phyloP scores from a whole-genome alignment of 2,888 invertebrate genomes.

The Spatulosminthurus flaviceps region DNA sequence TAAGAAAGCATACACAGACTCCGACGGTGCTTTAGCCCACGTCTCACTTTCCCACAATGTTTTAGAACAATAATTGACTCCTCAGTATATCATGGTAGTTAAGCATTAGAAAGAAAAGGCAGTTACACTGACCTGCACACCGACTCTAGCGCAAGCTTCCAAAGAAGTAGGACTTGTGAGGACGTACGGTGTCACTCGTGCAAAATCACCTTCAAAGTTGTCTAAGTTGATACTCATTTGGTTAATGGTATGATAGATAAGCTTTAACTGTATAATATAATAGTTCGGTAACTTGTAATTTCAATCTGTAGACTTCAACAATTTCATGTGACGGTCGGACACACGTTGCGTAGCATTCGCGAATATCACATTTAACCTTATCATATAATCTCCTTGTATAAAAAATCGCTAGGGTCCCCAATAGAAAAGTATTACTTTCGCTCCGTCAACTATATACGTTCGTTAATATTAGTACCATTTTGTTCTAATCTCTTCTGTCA shows the following conservation, averaged over 20 bases:
- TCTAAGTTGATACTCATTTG: conserved; percentile 66
- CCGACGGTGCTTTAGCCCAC: background rate
- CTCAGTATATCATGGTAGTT: background rate
- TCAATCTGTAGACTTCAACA: background rate
- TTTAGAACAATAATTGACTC: background rate
- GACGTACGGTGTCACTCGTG: conserved; percentile 69
- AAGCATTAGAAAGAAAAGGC: background rate
- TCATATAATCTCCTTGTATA: no score
- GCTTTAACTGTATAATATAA: background rate
- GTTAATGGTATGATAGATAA: background rate
- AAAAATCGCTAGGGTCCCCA: no score
- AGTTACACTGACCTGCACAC: conserved; percentile 67
- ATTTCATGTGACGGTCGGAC: no score
- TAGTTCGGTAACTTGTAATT: background rate
- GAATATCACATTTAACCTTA: no score
- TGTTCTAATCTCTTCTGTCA: no score
- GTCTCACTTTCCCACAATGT: background rate
- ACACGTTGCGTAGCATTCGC: background rate
- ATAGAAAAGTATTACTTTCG: no score
- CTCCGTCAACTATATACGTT: no score
- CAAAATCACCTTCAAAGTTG: conserved; percentile 68
- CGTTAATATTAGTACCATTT: no score
- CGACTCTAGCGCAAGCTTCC: conserved; percentile 69
- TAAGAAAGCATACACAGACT: background rate
- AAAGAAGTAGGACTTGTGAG: conserved; percentile 70